Conservation (phyloP, 2,113 vertebrate genomes). For the Dendrocopos noguchii region DNA sequence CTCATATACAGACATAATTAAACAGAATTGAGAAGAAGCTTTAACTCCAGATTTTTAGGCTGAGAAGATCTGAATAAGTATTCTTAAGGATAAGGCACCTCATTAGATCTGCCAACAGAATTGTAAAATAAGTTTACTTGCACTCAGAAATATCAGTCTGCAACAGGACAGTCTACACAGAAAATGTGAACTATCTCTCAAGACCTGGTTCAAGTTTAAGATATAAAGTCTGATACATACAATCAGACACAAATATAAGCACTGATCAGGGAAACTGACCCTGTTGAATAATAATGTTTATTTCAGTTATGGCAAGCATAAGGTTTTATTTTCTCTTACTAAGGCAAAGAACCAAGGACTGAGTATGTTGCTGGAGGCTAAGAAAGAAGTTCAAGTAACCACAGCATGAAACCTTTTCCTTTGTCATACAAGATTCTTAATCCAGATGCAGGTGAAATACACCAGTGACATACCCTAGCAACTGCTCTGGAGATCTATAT, state of each 20-base stretch:
- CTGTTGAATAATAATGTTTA: neutral
- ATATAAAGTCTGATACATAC: neutral
- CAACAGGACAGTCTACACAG: neutral
- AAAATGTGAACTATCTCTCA: neutral
- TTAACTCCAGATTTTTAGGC: neutral
- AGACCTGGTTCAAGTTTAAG: neutral
- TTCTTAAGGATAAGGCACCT: neutral
- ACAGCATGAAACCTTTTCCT: neutral
- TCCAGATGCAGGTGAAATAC: neutral
- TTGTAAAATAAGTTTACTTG: neutral
- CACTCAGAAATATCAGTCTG: neutral
- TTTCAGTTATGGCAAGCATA: slow-evolving; percentile 36
- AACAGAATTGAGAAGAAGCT: neutral
- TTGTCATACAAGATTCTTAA: neutral
- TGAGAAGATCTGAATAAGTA: neutral
- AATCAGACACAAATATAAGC: neutral
- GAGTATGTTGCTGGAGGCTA: neutral
- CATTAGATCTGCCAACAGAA: neutral
- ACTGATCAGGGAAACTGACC: neutral
- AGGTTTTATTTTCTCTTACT: neutral
- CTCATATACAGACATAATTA: neutral
- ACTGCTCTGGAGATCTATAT: neutral
- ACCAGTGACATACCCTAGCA: neutral
- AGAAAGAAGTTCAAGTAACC: neutral
- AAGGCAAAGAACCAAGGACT: slow-evolving; percentile 4